These are phyloP conservation scores for Fringilla coelebs DNA, from an alignment of 2,797 vertebrate genomes.

Conservation along the genomic window DNA sequence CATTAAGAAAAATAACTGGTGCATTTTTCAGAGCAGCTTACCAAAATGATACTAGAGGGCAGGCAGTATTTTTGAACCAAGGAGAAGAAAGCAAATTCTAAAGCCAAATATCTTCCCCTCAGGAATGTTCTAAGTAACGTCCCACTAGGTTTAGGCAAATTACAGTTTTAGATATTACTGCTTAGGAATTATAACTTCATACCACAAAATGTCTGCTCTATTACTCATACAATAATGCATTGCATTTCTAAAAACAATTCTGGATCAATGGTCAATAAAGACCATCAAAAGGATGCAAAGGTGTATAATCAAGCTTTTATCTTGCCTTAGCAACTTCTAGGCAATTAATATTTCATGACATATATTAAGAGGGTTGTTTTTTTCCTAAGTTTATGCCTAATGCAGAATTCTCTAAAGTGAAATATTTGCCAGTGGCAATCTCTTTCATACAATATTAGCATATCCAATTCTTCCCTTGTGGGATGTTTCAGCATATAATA, in stretches of 20 bases:
- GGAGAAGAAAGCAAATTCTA: background rate
- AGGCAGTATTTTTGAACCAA: background rate
- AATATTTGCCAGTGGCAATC: constrained; percentile 68
- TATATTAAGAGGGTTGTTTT: constrained; percentile 22
- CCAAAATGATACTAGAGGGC: background rate
- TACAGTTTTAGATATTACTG: background rate
- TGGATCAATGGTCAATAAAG: constrained; percentile 9
- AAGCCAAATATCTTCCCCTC: background rate
- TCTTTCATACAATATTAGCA: constrained; percentile 70
- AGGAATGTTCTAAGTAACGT: background rate
- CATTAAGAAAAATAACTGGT: background rate
- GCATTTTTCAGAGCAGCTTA: background rate
- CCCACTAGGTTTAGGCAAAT: background rate
- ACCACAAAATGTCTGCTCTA: background rate
- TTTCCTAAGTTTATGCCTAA: constrained; percentile 56
- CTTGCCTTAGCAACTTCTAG: constrained; percentile 38
- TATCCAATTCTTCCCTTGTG: constrained; percentile 68
- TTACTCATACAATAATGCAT: background rate
- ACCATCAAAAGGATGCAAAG: constrained; percentile 28
- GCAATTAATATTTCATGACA: constrained; percentile 64
- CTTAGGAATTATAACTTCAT: background rate
- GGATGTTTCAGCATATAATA: constrained; percentile 65
- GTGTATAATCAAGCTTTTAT: constrained; percentile 55
- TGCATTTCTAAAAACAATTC: constrained; percentile 2
- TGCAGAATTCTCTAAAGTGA: constrained; percentile 56